Conservation (phyloP, 2,113 vertebrate genomes). For the Balaeniceps rex region DNA sequence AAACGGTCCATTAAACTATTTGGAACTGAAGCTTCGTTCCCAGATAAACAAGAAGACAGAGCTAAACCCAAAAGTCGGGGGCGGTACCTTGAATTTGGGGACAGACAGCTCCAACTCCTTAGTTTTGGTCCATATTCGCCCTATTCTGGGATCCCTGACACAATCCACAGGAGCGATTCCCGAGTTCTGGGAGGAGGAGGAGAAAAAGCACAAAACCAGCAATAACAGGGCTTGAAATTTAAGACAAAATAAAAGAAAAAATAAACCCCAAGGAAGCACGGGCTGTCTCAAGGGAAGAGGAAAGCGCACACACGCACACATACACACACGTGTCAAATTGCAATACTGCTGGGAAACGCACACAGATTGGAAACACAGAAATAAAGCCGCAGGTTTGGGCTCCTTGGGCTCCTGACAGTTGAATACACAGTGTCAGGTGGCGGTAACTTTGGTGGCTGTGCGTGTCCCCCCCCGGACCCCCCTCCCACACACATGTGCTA, state of each 20-base stretch:
- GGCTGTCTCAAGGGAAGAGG: neutral
- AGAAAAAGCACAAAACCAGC: slow-evolving; percentile 13
- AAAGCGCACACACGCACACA: neutral
- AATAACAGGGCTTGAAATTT: slow-evolving; percentile 14
- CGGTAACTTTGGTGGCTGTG: slow-evolving; percentile 13
- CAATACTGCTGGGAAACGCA: slow-evolving; percentile 53
- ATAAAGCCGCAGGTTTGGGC: slow-evolving; percentile 43
- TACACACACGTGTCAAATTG: slow-evolving; percentile 66
- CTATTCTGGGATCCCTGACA: slow-evolving; percentile 94
- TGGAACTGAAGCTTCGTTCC: neutral
- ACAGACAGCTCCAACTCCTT: slow-evolving; percentile 96
- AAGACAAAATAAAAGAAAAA: slow-evolving; percentile 20
- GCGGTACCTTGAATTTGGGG: slow-evolving; percentile 94
- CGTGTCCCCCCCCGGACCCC: neutral
- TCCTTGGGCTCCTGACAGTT: slow-evolving; percentile 61
- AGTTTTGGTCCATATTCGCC: slow-evolving; percentile 95
- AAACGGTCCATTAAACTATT: slow-evolving; percentile 26
- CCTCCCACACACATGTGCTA: neutral
- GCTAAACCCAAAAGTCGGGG: neutral
- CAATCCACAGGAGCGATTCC: slow-evolving; percentile 92
- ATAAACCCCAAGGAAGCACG: slow-evolving; percentile 8
- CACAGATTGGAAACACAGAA: slow-evolving; percentile 49
- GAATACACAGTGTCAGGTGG: slow-evolving; percentile 60
- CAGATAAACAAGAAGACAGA: neutral
- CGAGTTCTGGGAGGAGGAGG: slow-evolving; percentile 78